Evolutionary conservation across 2,888 invertebrate genomes (phyloP).

Genomic region (Ichneumon xanthorius): DNA sequence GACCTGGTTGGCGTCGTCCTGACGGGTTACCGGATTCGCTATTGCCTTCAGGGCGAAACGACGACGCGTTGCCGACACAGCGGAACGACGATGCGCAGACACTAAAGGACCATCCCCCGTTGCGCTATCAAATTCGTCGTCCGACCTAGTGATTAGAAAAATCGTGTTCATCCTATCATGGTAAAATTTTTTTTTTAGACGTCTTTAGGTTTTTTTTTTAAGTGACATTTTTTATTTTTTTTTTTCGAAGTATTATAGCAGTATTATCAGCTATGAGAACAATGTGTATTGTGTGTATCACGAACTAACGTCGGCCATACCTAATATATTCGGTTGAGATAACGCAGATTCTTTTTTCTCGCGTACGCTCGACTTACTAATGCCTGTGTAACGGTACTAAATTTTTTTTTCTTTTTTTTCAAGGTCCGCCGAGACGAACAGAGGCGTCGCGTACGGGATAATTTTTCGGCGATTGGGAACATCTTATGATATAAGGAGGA

Average conservation of each 20-base stretch:
- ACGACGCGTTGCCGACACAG: slow-evolving; percentile 77
- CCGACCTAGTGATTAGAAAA: slow-evolving; percentile 74
- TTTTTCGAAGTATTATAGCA: slow-evolving; percentile 7
- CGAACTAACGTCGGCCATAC: slow-evolving; percentile 35
- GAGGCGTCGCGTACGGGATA: background rate
- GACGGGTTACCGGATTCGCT: slow-evolving; percentile 64
- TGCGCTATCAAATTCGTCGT: slow-evolving; percentile 68
- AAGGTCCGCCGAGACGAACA: background rate
- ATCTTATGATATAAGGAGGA: background rate
- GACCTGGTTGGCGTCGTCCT: slow-evolving; percentile 54
- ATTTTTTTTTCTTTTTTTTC: background rate
- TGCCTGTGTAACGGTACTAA: background rate
- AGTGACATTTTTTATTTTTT: background rate
- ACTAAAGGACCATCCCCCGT: slow-evolving; percentile 76
- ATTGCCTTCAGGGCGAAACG: slow-evolving; percentile 79
- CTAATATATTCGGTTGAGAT: background rate
- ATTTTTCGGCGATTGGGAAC: background rate
- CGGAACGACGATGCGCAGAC: slow-evolving; percentile 76
- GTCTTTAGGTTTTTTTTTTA: background rate
- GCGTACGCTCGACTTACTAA: background rate
- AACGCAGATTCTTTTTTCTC: slow-evolving; percentile 8
- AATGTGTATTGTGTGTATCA: slow-evolving; percentile 77
- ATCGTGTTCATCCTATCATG: slow-evolving; percentile 32
- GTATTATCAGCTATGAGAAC: slow-evolving; percentile 65
- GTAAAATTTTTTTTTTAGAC: background rate